These are phyloP conservation scores for Fistularia tabacaria DNA, from an alignment of 2,797 vertebrate genomes.

Conservation along the genomic window DNA sequence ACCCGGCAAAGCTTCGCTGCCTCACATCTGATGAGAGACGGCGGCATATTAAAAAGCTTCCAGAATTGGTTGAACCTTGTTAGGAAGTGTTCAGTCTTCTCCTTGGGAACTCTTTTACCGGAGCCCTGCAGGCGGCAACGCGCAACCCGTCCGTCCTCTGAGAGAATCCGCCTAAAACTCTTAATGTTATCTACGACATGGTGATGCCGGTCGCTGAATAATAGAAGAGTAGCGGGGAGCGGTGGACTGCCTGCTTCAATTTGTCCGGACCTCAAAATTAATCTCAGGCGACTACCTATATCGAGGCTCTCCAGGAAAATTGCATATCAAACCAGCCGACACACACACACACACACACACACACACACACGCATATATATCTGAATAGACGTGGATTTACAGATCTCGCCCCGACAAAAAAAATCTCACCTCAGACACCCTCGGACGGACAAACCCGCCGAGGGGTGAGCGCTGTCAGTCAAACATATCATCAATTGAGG, in stretches of 20 bases:
- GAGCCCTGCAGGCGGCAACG: constrained; percentile 13
- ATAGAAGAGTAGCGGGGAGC: constrained; percentile 52
- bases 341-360: constrained; percentile 16
- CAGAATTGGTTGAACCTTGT: constrained; percentile 31
- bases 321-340: constrained; percentile 27
- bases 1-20: constrained; percentile 48
- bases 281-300: constrained; percentile 62
- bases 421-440: constrained; percentile 2
- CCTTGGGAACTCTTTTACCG: neutral
- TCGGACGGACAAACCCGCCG: constrained; percentile 42
- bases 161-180: constrained; percentile 41
- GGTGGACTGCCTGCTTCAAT: constrained; percentile 37
- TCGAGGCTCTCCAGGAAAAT: constrained; percentile 34
- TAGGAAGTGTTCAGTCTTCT: constrained; percentile 10
- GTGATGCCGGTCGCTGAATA: constrained; percentile 50
- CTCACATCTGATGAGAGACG: no score
- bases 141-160: constrained; percentile 13
- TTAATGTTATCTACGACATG: constrained; percentile 53
- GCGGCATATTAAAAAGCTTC: constrained; percentile 24
- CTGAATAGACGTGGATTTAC: no score
- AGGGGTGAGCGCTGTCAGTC: constrained; percentile 70
- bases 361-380: constrained; percentile 1
- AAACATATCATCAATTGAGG: constrained; percentile 74
- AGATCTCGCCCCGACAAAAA: neutral
- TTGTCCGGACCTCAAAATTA: constrained; percentile 54